Conservation (phyloP, 1,140 invertebrate species). For the Anastrepha ludens region DNA sequence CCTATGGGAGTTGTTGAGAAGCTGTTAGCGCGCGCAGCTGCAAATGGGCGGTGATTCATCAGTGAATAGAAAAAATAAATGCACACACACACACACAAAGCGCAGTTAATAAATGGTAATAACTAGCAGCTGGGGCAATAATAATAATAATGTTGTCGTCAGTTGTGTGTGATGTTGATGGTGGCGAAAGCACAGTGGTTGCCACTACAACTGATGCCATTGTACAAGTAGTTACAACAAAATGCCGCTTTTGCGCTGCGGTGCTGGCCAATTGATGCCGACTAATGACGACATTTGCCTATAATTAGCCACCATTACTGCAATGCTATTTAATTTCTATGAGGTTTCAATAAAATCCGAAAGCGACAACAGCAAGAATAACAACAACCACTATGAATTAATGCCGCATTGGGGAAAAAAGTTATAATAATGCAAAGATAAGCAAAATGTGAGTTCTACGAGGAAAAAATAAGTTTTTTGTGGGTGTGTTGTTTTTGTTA, state of each 20-base stretch:
- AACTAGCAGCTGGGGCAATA: background rate
- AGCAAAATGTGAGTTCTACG: background rate
- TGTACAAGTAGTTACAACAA: background rate
- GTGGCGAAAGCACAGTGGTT: background rate
- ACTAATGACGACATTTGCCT: conserved; percentile 49
- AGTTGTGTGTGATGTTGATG: background rate
- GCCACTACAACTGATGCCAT: background rate
- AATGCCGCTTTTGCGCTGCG: too few species aligned
- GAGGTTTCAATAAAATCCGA: background rate
- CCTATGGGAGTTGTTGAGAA: background rate
- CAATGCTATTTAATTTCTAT: background rate
- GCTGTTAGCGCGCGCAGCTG: background rate
- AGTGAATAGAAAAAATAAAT: background rate
- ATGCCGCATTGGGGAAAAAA: background rate
- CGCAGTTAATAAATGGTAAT: background rate
- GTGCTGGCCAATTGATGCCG: background rate
- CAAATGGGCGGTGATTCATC: conserved; percentile 48
- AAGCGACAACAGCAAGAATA: background rate
- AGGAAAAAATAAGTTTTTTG: background rate
- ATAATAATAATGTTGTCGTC: conserved; percentile 49
- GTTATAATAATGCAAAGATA: background rate
- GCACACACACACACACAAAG: background rate
- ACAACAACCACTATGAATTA: background rate
- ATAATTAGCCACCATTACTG: conserved; percentile 32
- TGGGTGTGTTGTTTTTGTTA: background rate